phyloP scores from a whole-genome alignment of 2,888 invertebrate species.

The Hirtodrosophila confusa region DNA sequence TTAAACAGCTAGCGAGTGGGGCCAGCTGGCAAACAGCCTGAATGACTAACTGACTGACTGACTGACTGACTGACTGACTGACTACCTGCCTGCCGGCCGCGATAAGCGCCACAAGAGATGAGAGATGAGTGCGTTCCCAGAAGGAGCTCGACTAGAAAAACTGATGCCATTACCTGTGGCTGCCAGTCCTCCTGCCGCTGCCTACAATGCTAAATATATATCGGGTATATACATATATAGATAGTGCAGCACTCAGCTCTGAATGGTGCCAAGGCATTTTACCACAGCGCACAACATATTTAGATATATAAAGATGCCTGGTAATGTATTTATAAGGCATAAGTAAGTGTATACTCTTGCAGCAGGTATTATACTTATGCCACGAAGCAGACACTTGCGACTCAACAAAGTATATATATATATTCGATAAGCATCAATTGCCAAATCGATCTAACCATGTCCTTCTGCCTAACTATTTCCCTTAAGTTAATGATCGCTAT shows the following conservation, averaged over 20 bases:
- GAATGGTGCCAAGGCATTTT: too few species aligned
- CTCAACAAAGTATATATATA: too few species aligned
- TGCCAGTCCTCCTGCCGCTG: background rate
- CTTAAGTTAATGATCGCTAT: too few species aligned
- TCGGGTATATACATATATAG: background rate
- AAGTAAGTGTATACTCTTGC: too few species aligned
- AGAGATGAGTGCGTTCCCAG: constrained; percentile 12
- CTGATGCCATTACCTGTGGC: constrained; percentile 29
- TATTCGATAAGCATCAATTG: too few species aligned
- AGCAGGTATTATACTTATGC: too few species aligned
- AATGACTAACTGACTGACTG: constrained; percentile 22
- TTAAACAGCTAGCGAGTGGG: constrained; percentile 46
- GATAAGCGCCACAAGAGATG: constrained; percentile 37
- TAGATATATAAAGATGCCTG: too few species aligned
- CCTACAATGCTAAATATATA: background rate
- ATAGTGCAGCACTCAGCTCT: background rate
- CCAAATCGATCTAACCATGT: too few species aligned
- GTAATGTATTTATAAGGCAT: too few species aligned
- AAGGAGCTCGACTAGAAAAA: constrained; percentile 33
- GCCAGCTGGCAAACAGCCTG: constrained; percentile 5
- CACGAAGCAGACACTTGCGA: too few species aligned
- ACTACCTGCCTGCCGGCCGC: constrained; percentile 25
- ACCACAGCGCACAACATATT: too few species aligned
- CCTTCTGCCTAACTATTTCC: too few species aligned
- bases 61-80: background rate